Conservation (phyloP, 2,888 invertebrate genomes). For the Agrilus cyanescens region DNA sequence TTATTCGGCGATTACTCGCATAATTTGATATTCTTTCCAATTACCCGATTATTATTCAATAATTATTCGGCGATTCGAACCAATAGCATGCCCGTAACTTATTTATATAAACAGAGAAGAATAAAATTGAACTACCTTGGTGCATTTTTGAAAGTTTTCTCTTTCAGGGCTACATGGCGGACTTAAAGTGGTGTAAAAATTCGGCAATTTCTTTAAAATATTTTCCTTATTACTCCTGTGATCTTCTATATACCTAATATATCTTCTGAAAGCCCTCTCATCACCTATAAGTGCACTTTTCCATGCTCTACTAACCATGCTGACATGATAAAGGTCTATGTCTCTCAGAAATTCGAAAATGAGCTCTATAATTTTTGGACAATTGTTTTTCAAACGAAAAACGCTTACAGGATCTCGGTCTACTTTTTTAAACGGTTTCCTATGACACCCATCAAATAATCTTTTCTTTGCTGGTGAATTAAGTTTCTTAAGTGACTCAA, state of each 20-base stretch:
- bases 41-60: too few species aligned
- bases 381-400: constrained; percentile 12
- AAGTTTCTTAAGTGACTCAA: constrained; percentile 14
- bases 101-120: neutral
- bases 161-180: constrained; percentile 8
- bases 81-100: too few species aligned
- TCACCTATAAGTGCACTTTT: constrained; percentile 9
- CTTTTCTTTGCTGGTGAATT: constrained; percentile 24
- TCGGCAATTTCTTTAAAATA: constrained; percentile 2
- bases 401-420: constrained; percentile 13
- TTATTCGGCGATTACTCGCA: too few species aligned
- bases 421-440: constrained; percentile 3
- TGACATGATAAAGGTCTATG: constrained; percentile 26
- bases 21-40: too few species aligned
- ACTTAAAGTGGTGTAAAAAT: neutral
- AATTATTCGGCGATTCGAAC: too few species aligned
- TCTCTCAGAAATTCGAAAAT: constrained; percentile 26
- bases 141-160: constrained; percentile 10
- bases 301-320: constrained; percentile 22
- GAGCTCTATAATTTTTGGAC: constrained; percentile 23
- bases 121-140: constrained; percentile 6
- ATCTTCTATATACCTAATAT: constrained; percentile 6
- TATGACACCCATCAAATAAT: constrained; percentile 16
- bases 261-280: constrained; percentile 6
- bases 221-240: constrained; percentile 19